Evolutionary conservation across 1,140 invertebrate genomes (phyloP).

Genomic region (Psix sp.): DNA sequence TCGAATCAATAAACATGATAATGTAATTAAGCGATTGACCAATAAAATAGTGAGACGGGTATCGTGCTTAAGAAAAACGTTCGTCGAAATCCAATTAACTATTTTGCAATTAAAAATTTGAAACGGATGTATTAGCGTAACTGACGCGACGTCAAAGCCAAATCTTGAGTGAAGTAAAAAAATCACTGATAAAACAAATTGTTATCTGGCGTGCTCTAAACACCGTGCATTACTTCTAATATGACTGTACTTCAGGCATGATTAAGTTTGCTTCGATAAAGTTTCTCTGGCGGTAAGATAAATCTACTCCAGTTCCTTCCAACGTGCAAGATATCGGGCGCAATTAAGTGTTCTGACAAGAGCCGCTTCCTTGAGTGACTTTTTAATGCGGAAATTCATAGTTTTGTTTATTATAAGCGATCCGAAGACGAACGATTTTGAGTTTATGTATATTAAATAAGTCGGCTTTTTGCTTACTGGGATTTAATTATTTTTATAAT

Average conservation of each 20-base stretch:
- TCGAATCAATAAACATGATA: conserved; percentile 40
- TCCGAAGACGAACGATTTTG: conserved; percentile 2
- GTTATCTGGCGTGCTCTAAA: conserved; percentile 32
- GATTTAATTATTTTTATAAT: too few relatives aligned
- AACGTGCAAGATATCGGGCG: conserved; percentile 21
- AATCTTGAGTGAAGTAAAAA: conserved; percentile 7
- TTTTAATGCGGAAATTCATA: conserved; percentile 40
- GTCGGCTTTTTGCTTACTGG: too few relatives aligned
- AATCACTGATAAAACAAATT: conserved; percentile 32
- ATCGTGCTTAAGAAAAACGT: background rate
- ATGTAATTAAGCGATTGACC: conserved; percentile 35
- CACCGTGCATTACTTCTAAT: conserved; percentile 37
- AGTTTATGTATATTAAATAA: too few relatives aligned
- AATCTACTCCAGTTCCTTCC: conserved; percentile 15
- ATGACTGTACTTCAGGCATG: conserved; percentile 40
- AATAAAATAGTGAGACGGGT: conserved; percentile 17
- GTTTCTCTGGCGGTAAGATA: conserved; percentile 43
- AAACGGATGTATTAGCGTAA: conserved; percentile 6
- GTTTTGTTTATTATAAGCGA: conserved; percentile 7
- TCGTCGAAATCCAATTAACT: background rate
- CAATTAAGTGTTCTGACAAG: conserved; percentile 33
- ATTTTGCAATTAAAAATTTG: conserved; percentile 13
- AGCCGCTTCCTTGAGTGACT: conserved; percentile 25
- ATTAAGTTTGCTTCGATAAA: conserved; percentile 51
- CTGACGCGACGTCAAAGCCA: conserved; percentile 4